Percentiles rank a stretch among this genome's conserved stretches.
phyloP scores from a whole-genome alignment of 2,797 vertebrate species.

The Alca torda region DNA sequence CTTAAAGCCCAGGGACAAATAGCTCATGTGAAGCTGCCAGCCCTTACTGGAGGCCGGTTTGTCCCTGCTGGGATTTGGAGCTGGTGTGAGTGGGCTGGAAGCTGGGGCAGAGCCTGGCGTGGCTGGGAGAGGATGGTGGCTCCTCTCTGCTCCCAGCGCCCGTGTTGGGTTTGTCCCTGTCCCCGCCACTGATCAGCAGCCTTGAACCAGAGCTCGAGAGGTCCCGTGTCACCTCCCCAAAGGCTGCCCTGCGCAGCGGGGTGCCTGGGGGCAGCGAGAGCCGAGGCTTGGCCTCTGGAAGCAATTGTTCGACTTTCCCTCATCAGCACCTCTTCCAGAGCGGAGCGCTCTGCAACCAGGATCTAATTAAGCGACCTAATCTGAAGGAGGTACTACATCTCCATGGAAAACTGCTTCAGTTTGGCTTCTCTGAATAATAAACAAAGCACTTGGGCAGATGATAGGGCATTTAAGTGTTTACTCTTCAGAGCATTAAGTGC shows the following conservation, averaged over 20 bases:
- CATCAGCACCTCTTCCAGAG: neutral
- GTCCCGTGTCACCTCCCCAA: neutral
- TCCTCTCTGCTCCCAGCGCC: neutral
- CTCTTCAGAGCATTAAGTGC: conserved; percentile 66
- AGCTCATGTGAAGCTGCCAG: fast-evolving
- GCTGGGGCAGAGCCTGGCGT: neutral
- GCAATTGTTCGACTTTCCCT: neutral
- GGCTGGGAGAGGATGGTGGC: neutral
- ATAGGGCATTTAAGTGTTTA: conserved; percentile 69
- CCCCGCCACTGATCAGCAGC: neutral
- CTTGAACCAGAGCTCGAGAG: neutral
- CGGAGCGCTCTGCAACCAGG: neutral
- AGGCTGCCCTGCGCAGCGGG: fast-evolving
- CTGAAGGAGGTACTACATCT: conserved; percentile 65
- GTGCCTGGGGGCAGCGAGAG: neutral
- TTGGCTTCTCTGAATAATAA: conserved; percentile 68
- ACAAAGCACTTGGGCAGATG: conserved; percentile 71
- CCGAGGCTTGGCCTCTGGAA: neutral
- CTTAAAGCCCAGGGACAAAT: neutral
- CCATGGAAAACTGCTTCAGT: conserved; percentile 70
- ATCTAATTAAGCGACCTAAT: conserved; percentile 56
- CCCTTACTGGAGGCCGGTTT: neutral
- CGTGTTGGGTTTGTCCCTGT: neutral
- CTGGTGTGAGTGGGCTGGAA: neutral
- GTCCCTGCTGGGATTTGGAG: neutral